These are phyloP conservation scores for Palaemon carinicauda DNA, from an alignment of 1,140 invertebrate species.

Conservation along the genomic window DNA sequence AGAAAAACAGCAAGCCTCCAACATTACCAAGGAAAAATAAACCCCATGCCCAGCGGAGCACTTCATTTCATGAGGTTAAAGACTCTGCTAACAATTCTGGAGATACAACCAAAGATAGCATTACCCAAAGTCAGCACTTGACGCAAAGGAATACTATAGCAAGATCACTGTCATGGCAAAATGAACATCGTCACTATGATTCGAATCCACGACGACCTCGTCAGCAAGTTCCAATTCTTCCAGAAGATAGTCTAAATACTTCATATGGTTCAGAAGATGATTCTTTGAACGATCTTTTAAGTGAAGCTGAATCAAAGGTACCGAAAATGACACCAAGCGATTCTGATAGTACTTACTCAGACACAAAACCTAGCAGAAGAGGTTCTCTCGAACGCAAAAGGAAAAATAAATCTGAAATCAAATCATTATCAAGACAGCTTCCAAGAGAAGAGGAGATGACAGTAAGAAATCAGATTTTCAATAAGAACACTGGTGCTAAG, in stretches of 20 bases:
- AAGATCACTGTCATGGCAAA: slow-evolving; percentile 50
- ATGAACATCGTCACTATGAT: slow-evolving; percentile 45
- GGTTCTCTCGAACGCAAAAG: slow-evolving; percentile 65
- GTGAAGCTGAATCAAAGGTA: slow-evolving; percentile 64
- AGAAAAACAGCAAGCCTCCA: slow-evolving; percentile 37
- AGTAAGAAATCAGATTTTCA: slow-evolving; percentile 76
- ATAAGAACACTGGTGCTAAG: slow-evolving; percentile 70
- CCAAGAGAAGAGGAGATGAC: slow-evolving; percentile 77
- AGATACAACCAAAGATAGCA: background rate
- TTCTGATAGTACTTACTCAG: slow-evolving; percentile 77
- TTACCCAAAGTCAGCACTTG: too few species aligned
- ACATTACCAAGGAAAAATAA: slow-evolving; percentile 31
- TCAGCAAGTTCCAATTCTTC: background rate
- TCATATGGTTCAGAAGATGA: slow-evolving; percentile 63
- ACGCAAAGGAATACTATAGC: background rate
- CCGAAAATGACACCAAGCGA: slow-evolving; percentile 72
- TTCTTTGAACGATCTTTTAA: slow-evolving; percentile 68
- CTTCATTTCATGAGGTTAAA: slow-evolving; percentile 29
- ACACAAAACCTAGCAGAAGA: slow-evolving; percentile 67
- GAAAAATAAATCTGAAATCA: slow-evolving; percentile 70
- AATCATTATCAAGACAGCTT: slow-evolving; percentile 71
- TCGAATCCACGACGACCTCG: slow-evolving; percentile 16
- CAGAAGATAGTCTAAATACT: slow-evolving; percentile 5
- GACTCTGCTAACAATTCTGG: background rate
- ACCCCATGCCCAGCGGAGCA: background rate